Base-by-base conservation (phyloP, 2,888 invertebrate genomes). In the Axea sp. region DNA sequence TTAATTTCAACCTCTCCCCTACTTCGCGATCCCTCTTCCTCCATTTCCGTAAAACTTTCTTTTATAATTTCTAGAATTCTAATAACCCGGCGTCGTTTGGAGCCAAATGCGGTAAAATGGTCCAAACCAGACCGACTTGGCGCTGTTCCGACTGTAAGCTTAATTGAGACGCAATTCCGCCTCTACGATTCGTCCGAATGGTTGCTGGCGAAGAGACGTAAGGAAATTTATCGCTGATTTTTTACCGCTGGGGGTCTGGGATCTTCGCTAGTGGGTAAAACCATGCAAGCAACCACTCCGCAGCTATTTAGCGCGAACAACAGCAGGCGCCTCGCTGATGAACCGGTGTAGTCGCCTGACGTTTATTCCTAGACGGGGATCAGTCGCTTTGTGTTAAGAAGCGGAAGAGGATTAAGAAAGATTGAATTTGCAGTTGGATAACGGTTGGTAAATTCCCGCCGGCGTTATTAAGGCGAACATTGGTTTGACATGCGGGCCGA, bases 161-260 rank as follows among this genome's bases (percentile, higher is more conserved):
- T 73, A 62, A 76, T 73, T 75, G 62, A 59, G 59, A 59, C 24
- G 51, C 53, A 37, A 55, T 69, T 59, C 41, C 19, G 22, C 43
- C 17, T 7, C 19, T 8, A 37, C 26, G 35, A 55, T 53, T 15
- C 24, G 41, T 43, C 35, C 37, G 19, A 35, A 53, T 53, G 33
- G 17, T 26, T 12, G 15, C 2, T n/a, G n/a, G 12, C 8, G 24
- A 17, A 37, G 9, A 37, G 9, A 9, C 19, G n/a, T 37, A 19
- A 17, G 30, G 17, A 47, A 31, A 57, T 12, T 31, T 39, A 12
- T 7, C n/a, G 15, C 14, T 26, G 19, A 19, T 37, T n/a, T n/a
- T n/a, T n/a, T n/a, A n/a, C n/a, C n/a, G n/a, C n/a, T n/a, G n/a
- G n/a, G n/a, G n/a, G n/a, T n/a, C n/a, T n/a, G n/a, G n/a, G n/a